These are phyloP conservation scores for Thunnus thynnus DNA, from an alignment of 2,113 vertebrate genomes.

Conservation along the genomic window DNA sequence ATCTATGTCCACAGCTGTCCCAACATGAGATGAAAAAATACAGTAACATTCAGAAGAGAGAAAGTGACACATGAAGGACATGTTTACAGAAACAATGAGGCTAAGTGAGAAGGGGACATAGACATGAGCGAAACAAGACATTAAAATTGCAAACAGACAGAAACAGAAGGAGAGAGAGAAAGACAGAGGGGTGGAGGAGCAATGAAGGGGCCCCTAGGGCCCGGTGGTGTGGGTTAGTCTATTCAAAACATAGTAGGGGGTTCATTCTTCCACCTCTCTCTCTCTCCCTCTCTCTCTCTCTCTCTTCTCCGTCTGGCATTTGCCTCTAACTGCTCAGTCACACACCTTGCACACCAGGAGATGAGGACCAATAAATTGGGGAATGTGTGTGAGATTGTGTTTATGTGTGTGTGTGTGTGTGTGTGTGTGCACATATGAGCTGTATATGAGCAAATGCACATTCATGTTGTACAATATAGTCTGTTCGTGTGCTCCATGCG, in stretches of 20 bases:
- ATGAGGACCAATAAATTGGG: constrained; percentile 57
- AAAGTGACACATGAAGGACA: constrained; percentile 36
- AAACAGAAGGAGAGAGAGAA: constrained; percentile 10
- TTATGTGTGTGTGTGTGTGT: not conserved
- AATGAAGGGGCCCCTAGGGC: constrained; percentile 71
- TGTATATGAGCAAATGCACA: constrained; percentile 34
- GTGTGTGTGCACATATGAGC: not conserved
- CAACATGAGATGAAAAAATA: constrained; percentile 87
- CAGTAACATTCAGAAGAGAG: not conserved
- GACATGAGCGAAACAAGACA: constrained; percentile 11
- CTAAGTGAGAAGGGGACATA: constrained; percentile 1
- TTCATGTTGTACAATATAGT: constrained; percentile 13
- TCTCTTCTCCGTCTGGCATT: constrained; percentile 28
- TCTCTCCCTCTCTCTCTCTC: not conserved
- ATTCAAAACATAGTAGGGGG: constrained; percentile 62
- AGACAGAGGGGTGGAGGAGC: constrained; percentile 61
- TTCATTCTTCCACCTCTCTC: constrained; percentile 55
- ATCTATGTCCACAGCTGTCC: constrained; percentile 94
- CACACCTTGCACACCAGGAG: constrained; percentile 53
- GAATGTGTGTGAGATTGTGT: constrained; percentile 26
- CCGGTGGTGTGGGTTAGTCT: constrained; percentile 42
- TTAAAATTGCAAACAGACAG: constrained; percentile 19
- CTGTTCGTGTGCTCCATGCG: constrained; percentile 59
- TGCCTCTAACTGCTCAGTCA: constrained; percentile 52
- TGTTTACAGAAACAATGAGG: constrained; percentile 47